Conservation (phyloP, 1,140 invertebrate species). For the Reticulitermes speratus region DNA sequence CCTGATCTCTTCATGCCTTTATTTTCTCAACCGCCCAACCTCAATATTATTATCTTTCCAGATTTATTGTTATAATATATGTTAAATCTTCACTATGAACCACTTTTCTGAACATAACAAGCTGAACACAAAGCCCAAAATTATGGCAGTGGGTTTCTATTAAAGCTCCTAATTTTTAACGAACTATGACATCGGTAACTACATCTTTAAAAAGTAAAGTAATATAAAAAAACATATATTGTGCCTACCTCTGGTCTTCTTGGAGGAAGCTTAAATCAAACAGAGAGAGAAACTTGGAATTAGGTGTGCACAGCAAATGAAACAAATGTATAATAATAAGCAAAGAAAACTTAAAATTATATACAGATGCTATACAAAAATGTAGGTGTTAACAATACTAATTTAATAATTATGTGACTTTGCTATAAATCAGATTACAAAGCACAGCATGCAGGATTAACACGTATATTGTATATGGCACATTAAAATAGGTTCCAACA, state of each 20-base stretch:
- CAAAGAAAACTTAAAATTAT: conserved; percentile 24
- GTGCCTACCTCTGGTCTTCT: conserved; percentile 77
- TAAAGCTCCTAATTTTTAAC: neutral
- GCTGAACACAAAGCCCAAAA: neutral
- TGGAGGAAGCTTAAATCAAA: conserved; percentile 65
- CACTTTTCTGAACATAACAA: neutral
- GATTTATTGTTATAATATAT: neutral
- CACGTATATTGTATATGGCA: conserved; percentile 39
- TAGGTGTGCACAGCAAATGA: conserved; percentile 38
- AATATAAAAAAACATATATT: neutral
- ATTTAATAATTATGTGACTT: neutral
- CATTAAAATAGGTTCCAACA: neutral
- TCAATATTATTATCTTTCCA: neutral
- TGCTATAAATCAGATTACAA: conserved; percentile 11
- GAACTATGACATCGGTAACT: neutral
- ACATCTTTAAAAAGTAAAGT: neutral
- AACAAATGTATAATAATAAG: conserved; percentile 36
- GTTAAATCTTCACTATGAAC: neutral
- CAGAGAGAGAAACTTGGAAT: conserved; percentile 43
- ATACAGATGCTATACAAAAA: neutral
- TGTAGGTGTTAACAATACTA: conserved; percentile 2
- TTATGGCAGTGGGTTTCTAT: neutral
- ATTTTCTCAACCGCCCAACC: neutral
- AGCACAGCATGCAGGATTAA: conserved; percentile 30
- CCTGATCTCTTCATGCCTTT: neutral